Conservation (phyloP, 2,113 vertebrate species). For the Sphyrna mokarran region DNA sequence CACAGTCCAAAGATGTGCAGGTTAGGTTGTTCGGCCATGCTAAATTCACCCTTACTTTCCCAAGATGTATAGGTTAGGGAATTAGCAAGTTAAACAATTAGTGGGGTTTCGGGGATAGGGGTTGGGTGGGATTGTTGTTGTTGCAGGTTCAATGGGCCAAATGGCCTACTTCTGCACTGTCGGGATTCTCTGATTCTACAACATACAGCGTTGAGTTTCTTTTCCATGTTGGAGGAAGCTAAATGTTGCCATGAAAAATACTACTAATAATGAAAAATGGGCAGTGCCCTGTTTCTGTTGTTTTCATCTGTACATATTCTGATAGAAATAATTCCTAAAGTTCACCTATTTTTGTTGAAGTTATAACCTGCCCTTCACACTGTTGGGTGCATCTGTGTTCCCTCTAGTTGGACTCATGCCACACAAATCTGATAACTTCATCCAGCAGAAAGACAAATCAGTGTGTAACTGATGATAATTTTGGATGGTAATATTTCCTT, state of each 20-base stretch:
- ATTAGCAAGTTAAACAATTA: too few relatives aligned
- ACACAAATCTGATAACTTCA: not conserved
- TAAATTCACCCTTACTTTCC: too few relatives aligned
- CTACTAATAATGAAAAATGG: not conserved
- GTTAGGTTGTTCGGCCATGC: too few relatives aligned
- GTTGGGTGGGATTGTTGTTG: too few relatives aligned
- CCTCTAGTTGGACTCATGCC: not conserved
- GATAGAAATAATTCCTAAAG: not conserved
- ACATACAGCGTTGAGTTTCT: too few relatives aligned
- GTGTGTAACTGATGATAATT: not conserved
- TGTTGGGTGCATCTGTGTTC: not conserved
- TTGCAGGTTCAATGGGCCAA: too few relatives aligned
- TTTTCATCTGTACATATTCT: not conserved
- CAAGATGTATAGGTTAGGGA: too few relatives aligned
- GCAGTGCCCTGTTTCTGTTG: not conserved
- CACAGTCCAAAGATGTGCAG: too few relatives aligned
- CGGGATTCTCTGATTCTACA: too few relatives aligned
- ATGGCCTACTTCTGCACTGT: too few relatives aligned
- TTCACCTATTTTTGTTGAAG: not conserved
- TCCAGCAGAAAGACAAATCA: not conserved
- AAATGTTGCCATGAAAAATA: not conserved
- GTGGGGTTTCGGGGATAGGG: too few relatives aligned
- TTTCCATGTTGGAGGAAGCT: too few relatives aligned
- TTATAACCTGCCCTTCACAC: not conserved
- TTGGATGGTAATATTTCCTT: not conserved